A percentile compares a stretch with the other conserved stretches of the same genome.
phyloP scores from a whole-genome alignment of 2,113 vertebrate genomes.

The Ictidomys tridecemlineatus region DNA sequence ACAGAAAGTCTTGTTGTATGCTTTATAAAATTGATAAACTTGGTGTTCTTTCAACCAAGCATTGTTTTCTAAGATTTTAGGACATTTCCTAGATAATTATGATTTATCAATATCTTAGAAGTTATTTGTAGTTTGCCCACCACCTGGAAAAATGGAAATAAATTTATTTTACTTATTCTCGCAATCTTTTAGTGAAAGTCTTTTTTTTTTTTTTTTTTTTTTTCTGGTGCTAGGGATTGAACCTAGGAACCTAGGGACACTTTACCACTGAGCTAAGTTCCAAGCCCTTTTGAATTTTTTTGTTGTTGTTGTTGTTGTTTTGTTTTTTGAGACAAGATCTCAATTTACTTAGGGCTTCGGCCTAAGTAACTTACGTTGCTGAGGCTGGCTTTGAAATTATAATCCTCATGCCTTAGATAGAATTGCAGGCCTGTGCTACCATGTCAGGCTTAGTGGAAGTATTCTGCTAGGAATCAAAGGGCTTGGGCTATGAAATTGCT shows the following conservation, averaged over 20 bases:
- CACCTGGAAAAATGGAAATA: not conserved
- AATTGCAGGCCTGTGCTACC: too few species aligned
- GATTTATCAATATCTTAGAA: conserved; percentile 37
- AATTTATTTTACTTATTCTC: not conserved
- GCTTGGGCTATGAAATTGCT: not conserved
- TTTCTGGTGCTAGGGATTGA: too few species aligned
- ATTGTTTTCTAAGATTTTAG: conserved; percentile 19
- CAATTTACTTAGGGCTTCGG: too few species aligned
- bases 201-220: too few species aligned
- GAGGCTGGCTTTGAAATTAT: too few species aligned
- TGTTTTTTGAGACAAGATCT: too few species aligned
- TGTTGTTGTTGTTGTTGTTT: too few species aligned
- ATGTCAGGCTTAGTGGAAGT: not conserved
- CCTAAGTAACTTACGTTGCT: too few species aligned
- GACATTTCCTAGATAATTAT: not conserved
- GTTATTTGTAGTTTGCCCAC: not conserved
- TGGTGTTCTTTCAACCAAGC: not conserved
- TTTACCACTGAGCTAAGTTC: too few species aligned
- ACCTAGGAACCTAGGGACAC: too few species aligned
- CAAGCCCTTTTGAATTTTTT: too few species aligned
- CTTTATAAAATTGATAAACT: not conserved
- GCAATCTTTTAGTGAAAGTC: not conserved
- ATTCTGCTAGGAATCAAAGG: not conserved
- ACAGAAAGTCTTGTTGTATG: conserved; percentile 6
- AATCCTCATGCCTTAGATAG: too few species aligned